Evolutionary conservation across 2,888 invertebrate species (phyloP), one percentile per base, ranked within the genome.

Genomic region (Rhagophthalmus giganteus): DNA sequence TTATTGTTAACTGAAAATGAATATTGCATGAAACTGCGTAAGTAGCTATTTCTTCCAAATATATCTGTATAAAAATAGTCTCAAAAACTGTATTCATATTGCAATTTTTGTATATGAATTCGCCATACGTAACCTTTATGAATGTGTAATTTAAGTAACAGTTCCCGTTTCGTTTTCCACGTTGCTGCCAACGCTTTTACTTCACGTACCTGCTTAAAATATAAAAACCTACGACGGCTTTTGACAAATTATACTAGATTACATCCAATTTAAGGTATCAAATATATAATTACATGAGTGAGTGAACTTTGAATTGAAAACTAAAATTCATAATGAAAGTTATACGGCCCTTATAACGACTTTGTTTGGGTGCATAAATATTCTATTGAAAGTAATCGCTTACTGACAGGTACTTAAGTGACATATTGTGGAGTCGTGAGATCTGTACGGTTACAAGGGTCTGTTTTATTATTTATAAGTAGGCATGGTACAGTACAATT

Each of bases 221-320:
- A 39, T 31, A 50, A 50, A 44, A 32, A 33, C 16, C 14, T 25
- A 10, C 39, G 48, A 48, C 47, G 33, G 39, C 37, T 8, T 34
- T 50, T 57, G 54, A 54, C 47, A 57, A 54, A 54, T 54, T 47
- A 28, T 41, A 38, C 35, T 39, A 34, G 35, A 46, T 45, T 48
- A 54, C 44, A 32, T 54, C 37, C 50, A 44, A 50, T 57, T 53
- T 47, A 33, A 57, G 32, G 37, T 15, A 34, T 44, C 45, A 47
- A 54, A 54, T 40, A 40, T 48, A 31, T 57, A 54, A 57, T 57
- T 57, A 54, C 40, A 54, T 48, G 57, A 57, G 28, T 44, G 54
- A 57, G 49, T 51, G 57, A 47, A 39, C 54, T 48, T 39, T 42
- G 48, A 47, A 53, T 53, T 53, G 47, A 53, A 53, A 53, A 48